Evolutionary conservation across 2,888 invertebrate genomes (phyloP).

Genomic region (Ormyrus pomaceus): DNA sequence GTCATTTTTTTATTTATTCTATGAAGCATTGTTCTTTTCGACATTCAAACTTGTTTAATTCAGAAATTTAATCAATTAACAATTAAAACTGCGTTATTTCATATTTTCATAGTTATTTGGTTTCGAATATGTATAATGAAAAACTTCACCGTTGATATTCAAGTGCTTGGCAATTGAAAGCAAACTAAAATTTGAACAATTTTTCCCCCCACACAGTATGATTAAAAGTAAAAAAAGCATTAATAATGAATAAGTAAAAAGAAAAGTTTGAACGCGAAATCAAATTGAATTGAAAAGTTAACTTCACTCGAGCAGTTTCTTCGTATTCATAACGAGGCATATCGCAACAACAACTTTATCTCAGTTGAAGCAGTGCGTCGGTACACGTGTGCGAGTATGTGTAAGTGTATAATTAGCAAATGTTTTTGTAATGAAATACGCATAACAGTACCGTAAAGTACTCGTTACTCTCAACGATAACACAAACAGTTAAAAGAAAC

Average conservation of each 20-base stretch:
- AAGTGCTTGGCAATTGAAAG: too few relatives aligned
- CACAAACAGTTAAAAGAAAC: slow-evolving; percentile 59
- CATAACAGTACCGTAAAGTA: slow-evolving; percentile 57
- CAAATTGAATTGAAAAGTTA: slow-evolving; percentile 5
- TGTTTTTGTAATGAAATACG: slow-evolving; percentile 51
- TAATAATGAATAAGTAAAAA: neutral
- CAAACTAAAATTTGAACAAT: too few relatives aligned
- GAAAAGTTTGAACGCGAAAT: neutral
- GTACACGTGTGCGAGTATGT: slow-evolving; percentile 47
- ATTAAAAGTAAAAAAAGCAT: too few relatives aligned
- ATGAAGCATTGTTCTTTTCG: too few relatives aligned
- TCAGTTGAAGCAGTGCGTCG: neutral
- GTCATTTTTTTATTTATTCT: neutral
- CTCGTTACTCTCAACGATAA: slow-evolving; percentile 56
- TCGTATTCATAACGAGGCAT: neutral
- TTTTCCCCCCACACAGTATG: too few relatives aligned
- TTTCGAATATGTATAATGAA: too few relatives aligned
- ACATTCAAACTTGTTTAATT: too few relatives aligned
- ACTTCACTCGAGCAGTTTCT: neutral
- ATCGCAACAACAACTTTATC: neutral
- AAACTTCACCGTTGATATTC: too few relatives aligned
- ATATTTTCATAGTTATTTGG: too few relatives aligned
- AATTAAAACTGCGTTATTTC: too few relatives aligned
- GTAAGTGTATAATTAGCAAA: slow-evolving; percentile 48
- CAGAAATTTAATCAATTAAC: too few relatives aligned